Base-by-base conservation (phyloP, 2,797 vertebrate species). In the Sebastes itinus region DNA sequence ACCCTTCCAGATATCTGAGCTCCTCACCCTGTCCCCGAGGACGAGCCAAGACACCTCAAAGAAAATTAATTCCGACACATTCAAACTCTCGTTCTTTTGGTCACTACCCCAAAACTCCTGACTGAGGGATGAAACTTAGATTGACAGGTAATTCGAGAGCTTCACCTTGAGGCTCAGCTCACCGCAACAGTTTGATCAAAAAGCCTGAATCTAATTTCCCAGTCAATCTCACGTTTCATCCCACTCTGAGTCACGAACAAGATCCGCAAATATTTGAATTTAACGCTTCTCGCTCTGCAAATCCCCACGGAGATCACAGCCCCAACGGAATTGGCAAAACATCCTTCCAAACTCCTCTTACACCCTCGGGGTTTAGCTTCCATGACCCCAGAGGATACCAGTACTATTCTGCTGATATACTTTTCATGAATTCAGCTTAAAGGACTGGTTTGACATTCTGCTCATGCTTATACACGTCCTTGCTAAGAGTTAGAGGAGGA, bases 81-180 rank as follows among this genome's bases (percentile, higher is more conserved):
- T 67, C 14, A 18, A 62, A 32, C 64, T 75, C 55, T 56, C 8
- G 1, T 68, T 72, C 42, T 77, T 61, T 64, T 70, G 52, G 78
- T 72, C 70, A 46, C 33, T 13, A 56, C 20, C 64, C 46, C 35
- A 33, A 28, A 55, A 23, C 46, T 77, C 58, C 13, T 32, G 52
- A 38, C 22, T 66, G 20, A 75, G 49, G 35, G 46, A 60, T 61
- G 56, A 68, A 63, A 72, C 20, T 54, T 8, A 10, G 67, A 75
- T 66, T 32, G 58, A 55, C 65, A 61, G 28, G 22, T 72, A 64
- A 81, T 78, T 69, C 72, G 33, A 62, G 27, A 68, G 32, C 35
- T 25, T 68, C n/a, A 61, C 46, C 22, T 72, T 67, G 25, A 59
- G 76, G 82, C 72, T 77, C 18, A 10, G 74, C 59, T 68, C 32